A percentile compares a stretch with the other conserved stretches of the same genome.
Conservation (phyloP, 2,113 vertebrate species). For the Eretmochelys imbricata region DNA sequence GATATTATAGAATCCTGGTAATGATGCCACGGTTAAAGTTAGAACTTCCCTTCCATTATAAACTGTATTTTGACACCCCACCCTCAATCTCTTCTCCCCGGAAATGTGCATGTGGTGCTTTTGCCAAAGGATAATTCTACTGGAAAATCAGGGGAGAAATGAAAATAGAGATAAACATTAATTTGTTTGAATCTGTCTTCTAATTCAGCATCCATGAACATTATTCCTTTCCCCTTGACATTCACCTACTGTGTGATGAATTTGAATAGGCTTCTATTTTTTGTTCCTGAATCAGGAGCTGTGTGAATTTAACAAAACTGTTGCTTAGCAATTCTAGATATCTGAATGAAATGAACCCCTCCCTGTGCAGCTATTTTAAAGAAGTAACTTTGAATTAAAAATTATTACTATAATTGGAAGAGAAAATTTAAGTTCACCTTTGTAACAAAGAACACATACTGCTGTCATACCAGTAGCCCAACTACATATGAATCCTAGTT, state of each 20-base stretch:
- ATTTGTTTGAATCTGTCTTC: slow-evolving; percentile 17
- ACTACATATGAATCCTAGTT: not conserved
- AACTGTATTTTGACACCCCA: not conserved
- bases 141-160: not conserved
- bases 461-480: not conserved
- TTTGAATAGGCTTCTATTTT: slow-evolving; percentile 55
- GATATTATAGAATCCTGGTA: accelerated
- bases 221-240: slow-evolving; percentile 4
- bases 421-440: slow-evolving; percentile 17
- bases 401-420: slow-evolving; percentile 39
- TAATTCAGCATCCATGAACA: slow-evolving; percentile 31
- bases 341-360: slow-evolving; percentile 39
- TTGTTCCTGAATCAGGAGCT: slow-evolving; percentile 39
- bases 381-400: slow-evolving; percentile 46
- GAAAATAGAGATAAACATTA: slow-evolving; percentile 30
- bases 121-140: not conserved
- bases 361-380: slow-evolving; percentile 49
- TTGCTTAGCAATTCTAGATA: slow-evolving; percentile 72
- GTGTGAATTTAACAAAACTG: slow-evolving; percentile 59
- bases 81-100: not conserved
- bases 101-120: not conserved
- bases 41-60: not conserved
- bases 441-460: slow-evolving; percentile 1
- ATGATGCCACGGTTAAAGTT: accelerated
- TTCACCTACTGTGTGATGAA: slow-evolving; percentile 31